A percentile compares a stretch with the other conserved stretches of the same genome.
These are phyloP conservation scores for Phymanthus crucifer DNA, from an alignment of 92 coral and sea anemone genomes.

Conservation along the genomic window DNA sequence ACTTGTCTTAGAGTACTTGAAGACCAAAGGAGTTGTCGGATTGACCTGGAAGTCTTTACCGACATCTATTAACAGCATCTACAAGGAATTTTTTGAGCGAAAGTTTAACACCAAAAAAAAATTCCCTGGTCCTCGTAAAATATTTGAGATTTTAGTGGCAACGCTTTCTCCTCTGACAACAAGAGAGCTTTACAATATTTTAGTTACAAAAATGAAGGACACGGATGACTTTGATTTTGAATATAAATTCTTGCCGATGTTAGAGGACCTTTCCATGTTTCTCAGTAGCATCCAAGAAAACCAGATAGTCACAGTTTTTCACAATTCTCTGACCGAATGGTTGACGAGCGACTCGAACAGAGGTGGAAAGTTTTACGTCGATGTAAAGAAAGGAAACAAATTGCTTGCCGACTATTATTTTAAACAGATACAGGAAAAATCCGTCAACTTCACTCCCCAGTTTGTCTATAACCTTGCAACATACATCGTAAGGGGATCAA, in stretches of 20 bases:
- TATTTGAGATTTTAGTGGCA: slow-evolving; percentile 71
- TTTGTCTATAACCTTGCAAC: slow-evolving; percentile 46
- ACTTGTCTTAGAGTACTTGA: slow-evolving; percentile 45
- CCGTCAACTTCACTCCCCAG: not conserved
- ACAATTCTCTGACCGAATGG: slow-evolving; percentile 72
- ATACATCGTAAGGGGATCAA: slow-evolving; percentile 52
- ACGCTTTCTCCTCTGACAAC: slow-evolving; percentile 44
- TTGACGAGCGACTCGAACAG: slow-evolving; percentile 45
- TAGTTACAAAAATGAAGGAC: slow-evolving; percentile 25
- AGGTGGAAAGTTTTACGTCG: slow-evolving; percentile 53
- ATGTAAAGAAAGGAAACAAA: slow-evolving; percentile 53
- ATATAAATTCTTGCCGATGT: slow-evolving; percentile 46
- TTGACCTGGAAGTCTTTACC: slow-evolving; percentile 39
- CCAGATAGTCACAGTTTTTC: slow-evolving; percentile 53
- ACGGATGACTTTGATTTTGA: slow-evolving; percentile 31
- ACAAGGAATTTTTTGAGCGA: slow-evolving; percentile 57
- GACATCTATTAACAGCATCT: slow-evolving; percentile 56
- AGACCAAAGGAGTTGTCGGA: not conserved
- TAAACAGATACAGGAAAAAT: slow-evolving; percentile 8
- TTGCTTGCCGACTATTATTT: slow-evolving; percentile 52
- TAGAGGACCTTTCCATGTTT: slow-evolving; percentile 54
- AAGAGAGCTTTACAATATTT: slow-evolving; percentile 34
- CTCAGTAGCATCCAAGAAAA: slow-evolving; percentile 32
- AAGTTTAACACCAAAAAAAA: slow-evolving; percentile 41
- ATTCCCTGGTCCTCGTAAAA: slow-evolving; percentile 39